A percentile compares a stretch with the other conserved stretches of the same genome.
phyloP scores from a whole-genome alignment of 2,797 vertebrate genomes.

The Brachyrhaphis roseni region DNA sequence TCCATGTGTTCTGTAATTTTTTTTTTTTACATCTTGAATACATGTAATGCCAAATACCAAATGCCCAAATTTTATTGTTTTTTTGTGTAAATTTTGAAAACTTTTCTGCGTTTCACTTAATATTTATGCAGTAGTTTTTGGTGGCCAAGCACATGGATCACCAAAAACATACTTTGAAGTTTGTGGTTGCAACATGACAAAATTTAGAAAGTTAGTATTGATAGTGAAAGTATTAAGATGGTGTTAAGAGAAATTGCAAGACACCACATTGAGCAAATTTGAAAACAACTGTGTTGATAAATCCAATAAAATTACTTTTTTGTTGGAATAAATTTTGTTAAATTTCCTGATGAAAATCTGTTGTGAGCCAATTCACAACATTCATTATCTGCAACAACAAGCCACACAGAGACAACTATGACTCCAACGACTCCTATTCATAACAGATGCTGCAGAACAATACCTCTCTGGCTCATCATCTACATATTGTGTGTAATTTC shows the following conservation, averaged over 20 bases:
- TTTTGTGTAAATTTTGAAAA: background rate
- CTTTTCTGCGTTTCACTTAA: background rate
- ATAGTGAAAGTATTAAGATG: background rate
- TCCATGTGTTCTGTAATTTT: background rate
- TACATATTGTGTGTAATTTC: slow-evolving; percentile 19
- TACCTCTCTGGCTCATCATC: slow-evolving; percentile 19
- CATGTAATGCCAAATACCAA: too few species aligned
- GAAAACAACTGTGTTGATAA: background rate
- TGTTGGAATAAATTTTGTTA: background rate
- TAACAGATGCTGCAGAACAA: slow-evolving; percentile 46
- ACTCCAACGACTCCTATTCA: slow-evolving; percentile 31
- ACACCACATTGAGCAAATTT: background rate
- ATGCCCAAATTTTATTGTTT: background rate
- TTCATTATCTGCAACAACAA: slow-evolving; percentile 33
- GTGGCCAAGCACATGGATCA: background rate
- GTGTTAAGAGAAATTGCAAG: background rate
- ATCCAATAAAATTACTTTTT: background rate
- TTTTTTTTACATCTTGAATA: too few species aligned
- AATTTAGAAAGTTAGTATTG: background rate
- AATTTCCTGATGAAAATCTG: background rate
- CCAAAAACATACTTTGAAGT: background rate
- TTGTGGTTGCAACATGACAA: background rate
- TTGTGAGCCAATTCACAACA: background rate
- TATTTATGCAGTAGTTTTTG: background rate
- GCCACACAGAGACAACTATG: slow-evolving; percentile 29